Evolutionary conservation across 2,797 vertebrate species (phyloP).

Genomic region (Oceanodroma leucorhoa): DNA sequence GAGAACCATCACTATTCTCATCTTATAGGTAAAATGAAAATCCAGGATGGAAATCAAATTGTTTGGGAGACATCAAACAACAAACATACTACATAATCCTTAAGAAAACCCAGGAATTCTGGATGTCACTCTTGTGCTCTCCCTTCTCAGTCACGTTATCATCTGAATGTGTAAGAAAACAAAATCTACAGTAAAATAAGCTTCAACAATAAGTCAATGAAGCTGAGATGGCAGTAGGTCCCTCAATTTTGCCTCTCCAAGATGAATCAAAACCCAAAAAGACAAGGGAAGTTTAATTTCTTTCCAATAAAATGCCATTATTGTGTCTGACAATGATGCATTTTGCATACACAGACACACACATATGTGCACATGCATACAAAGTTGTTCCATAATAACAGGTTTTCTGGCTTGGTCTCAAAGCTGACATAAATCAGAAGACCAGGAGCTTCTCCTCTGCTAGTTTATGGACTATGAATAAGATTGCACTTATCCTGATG

Average conservation of each 20-base stretch:
- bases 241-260: background rate
- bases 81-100: background rate
- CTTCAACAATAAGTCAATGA: background rate
- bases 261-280: background rate
- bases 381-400: background rate
- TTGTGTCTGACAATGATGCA: conserved; percentile 3
- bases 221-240: background rate
- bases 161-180: background rate
- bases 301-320: background rate
- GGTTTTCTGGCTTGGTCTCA: background rate
- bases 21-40: background rate
- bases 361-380: background rate
- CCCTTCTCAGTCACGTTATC: background rate
- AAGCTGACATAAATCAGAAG: background rate
- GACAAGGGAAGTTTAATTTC: background rate
- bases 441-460: background rate
- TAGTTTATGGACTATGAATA: background rate
- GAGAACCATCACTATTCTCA: background rate
- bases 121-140: background rate
- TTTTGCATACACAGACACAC: background rate
- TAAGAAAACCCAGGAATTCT: background rate
- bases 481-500: background rate
- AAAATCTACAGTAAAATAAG: background rate
- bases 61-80: background rate
- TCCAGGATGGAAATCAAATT: background rate